phyloP scores from a whole-genome alignment of 2,797 vertebrate species.

The Muscicapa striata region DNA sequence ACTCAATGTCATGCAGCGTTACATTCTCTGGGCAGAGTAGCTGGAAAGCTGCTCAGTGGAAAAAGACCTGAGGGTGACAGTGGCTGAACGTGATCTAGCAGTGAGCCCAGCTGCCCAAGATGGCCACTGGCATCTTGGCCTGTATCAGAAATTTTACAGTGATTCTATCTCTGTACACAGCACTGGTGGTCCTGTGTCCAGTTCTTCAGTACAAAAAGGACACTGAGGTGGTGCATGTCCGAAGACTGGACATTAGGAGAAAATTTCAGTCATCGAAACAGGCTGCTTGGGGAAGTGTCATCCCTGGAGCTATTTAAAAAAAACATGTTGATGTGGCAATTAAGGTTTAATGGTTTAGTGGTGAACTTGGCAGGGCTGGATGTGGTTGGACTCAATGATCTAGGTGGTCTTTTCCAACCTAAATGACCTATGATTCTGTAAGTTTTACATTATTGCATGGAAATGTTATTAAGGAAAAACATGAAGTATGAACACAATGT shows the following conservation, averaged over 20 bases:
- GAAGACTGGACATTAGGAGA: not conserved
- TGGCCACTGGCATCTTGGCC: not conserved
- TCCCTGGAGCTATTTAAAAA: not conserved
- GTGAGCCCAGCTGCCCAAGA: not conserved
- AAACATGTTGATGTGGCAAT: not conserved
- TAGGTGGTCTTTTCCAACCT: not conserved
- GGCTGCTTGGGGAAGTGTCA: not conserved
- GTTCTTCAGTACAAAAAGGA: not conserved
- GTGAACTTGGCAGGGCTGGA: not conserved
- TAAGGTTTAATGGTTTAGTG: not conserved
- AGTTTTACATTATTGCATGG: not conserved
- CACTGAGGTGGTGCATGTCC: not conserved
- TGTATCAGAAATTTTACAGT: not conserved
- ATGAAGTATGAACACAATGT: not conserved
- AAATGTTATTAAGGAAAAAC: not conserved
- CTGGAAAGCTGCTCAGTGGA: not conserved
- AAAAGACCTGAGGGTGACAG: not conserved
- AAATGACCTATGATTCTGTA: not conserved
- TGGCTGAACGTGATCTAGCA: accelerated
- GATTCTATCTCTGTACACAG: not conserved
- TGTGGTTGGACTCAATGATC: not conserved
- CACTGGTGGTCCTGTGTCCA: not conserved
- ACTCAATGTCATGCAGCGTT: not conserved
- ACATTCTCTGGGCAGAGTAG: not conserved
- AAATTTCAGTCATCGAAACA: not conserved